Conservation (phyloP, 2,888 invertebrate genomes). For the Lasiommata megera region DNA sequence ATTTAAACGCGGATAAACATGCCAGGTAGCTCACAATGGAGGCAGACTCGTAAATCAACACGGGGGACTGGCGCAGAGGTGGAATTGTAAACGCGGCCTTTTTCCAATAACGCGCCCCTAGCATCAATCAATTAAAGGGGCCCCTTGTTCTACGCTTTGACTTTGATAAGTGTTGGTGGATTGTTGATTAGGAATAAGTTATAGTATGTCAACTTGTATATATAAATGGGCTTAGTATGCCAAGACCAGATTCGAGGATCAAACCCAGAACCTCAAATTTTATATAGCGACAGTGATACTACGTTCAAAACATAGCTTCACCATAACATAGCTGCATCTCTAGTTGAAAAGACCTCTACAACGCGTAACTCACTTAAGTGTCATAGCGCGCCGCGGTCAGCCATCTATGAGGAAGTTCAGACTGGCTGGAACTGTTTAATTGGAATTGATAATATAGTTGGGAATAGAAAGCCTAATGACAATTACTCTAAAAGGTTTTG, state of each 20-base stretch:
- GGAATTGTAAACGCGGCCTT: slow-evolving; percentile 38
- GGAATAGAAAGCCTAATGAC: slow-evolving; percentile 4
- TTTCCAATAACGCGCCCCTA: slow-evolving; percentile 40
- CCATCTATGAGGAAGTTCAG: slow-evolving; percentile 1
- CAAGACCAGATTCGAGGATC: too few relatives aligned
- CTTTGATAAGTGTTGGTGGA: slow-evolving; percentile 13
- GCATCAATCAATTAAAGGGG: slow-evolving; percentile 45
- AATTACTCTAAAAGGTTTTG: background rate
- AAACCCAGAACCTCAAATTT: too few relatives aligned
- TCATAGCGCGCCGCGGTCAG: slow-evolving; percentile 5
- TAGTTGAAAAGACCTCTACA: too few relatives aligned
- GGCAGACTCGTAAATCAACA: slow-evolving; percentile 36
- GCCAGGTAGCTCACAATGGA: background rate
- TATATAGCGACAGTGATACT: too few relatives aligned
- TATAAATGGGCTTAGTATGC: too few relatives aligned
- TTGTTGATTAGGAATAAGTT: slow-evolving; percentile 1
- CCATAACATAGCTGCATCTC: too few relatives aligned
- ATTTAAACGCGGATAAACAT: slow-evolving; percentile 2
- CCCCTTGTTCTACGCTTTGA: slow-evolving; percentile 28
- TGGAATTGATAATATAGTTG: slow-evolving; percentile 2
- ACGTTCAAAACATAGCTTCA: too few relatives aligned
- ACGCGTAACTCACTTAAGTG: slow-evolving; percentile 8
- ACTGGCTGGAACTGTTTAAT: background rate
- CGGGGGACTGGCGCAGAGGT: slow-evolving; percentile 33
- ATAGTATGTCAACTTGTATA: background rate